A percentile compares a stretch with the other conserved stretches of the same genome.
These are phyloP conservation scores for Drosophila yakuba DNA, from an alignment of 1,140 invertebrate genomes.

Conservation along the genomic window DNA sequence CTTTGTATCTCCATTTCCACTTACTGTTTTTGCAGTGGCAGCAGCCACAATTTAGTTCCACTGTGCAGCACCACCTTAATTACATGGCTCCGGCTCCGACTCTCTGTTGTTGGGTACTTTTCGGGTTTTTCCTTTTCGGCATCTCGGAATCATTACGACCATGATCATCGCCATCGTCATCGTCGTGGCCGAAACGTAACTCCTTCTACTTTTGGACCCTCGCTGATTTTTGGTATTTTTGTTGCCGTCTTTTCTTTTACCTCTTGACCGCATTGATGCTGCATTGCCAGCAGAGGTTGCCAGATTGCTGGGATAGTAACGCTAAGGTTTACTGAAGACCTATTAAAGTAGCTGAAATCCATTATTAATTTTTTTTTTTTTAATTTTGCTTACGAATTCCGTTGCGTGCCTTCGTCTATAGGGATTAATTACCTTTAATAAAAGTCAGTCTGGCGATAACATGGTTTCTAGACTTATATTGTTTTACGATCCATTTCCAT, in stretches of 20 bases:
- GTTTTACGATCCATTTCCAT: conserved; percentile 1
- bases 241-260: conserved; percentile 38
- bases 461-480: not conserved
- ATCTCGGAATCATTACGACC: conserved; percentile 40
- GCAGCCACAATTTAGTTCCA: conserved; percentile 75
- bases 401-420: not conserved
- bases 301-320: conserved; percentile 12
- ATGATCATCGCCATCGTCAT: conserved; percentile 27
- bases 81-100: conserved; percentile 35
- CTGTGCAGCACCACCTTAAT: conserved; percentile 65
- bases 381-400: not conserved
- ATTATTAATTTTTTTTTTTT: no score
- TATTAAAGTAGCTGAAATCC: no score
- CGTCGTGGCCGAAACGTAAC: conserved; percentile 38
- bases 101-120: conserved; percentile 45
- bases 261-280: conserved; percentile 59
- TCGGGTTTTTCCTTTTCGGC: conserved; percentile 60
- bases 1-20: conserved; percentile 25
- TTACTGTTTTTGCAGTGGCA: conserved; percentile 54
- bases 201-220: conserved; percentile 37
- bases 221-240: conserved; percentile 17
- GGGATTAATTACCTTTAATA: conserved; percentile 4
- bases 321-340: not conserved
- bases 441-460: conserved; percentile 23
- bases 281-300: conserved; percentile 20